Evolutionary conservation across 2,888 invertebrate genomes (phyloP).

Genomic region (Xanthia icteritia): DNA sequence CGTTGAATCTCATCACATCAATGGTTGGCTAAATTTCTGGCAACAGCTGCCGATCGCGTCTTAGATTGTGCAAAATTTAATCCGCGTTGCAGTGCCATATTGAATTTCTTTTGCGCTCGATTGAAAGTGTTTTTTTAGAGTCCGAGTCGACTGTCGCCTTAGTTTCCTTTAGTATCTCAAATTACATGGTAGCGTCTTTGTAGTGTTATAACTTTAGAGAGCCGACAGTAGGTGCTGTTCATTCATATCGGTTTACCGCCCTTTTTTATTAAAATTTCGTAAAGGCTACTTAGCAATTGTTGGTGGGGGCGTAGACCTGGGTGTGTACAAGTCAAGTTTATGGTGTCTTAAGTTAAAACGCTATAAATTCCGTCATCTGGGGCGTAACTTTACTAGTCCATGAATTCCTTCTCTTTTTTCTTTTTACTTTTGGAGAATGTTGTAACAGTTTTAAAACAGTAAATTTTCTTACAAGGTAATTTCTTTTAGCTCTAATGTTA

Average conservation of each 20-base stretch:
- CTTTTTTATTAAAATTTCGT: slow-evolving; percentile 69
- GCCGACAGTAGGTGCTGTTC: slow-evolving; percentile 77
- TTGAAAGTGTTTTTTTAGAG: slow-evolving; percentile 85
- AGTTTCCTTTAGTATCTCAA: slow-evolving; percentile 85
- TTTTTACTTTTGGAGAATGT: slow-evolving; percentile 15
- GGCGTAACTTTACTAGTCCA: slow-evolving; percentile 59
- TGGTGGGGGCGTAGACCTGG: slow-evolving; percentile 82
- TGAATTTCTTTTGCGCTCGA: slow-evolving; percentile 88
- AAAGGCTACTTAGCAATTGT: slow-evolving; percentile 76
- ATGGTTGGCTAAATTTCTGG: slow-evolving; percentile 82
- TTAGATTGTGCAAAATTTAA: slow-evolving; percentile 89
- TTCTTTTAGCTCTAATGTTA: not conserved
- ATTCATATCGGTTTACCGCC: slow-evolving; percentile 81
- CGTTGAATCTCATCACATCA: slow-evolving; percentile 79
- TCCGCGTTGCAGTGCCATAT: slow-evolving; percentile 86
- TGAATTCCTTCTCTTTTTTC: slow-evolving; percentile 59
- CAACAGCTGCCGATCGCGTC: slow-evolving; percentile 86
- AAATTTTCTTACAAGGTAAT: not conserved
- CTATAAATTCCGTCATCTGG: slow-evolving; percentile 65
- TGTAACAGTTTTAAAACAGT: slow-evolving; percentile 9
- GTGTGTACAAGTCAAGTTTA: slow-evolving; percentile 82
- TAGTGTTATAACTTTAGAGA: slow-evolving; percentile 81
- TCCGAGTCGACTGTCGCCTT: slow-evolving; percentile 87
- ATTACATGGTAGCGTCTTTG: slow-evolving; percentile 89
- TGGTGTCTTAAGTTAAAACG: slow-evolving; percentile 70